Evolutionary conservation across 1,140 invertebrate genomes (phyloP).

Genomic region (Lineus longissimus): DNA sequence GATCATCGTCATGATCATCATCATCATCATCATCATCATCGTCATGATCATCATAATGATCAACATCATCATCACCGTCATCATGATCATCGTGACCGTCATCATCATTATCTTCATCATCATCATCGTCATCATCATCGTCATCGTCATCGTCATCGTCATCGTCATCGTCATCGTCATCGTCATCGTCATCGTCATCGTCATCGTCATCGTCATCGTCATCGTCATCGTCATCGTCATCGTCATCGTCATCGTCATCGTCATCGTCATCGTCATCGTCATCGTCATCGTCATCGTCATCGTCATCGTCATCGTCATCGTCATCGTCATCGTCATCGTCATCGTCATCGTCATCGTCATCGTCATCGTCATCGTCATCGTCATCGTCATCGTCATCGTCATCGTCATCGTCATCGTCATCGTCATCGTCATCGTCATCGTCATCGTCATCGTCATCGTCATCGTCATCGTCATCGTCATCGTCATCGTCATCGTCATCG

Average conservation of each 20-base stretch:
- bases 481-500: constrained; percentile 2
- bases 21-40: no score
- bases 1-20: no score
- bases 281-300: constrained; percentile 2
- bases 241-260: not conserved
- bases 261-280: not conserved
- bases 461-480: constrained; percentile 2
- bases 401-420: constrained; percentile 2
- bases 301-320: constrained; percentile 2
- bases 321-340: constrained; percentile 2
- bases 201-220: not conserved
- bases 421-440: constrained; percentile 2
- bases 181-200: not conserved
- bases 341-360: constrained; percentile 2
- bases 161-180: not conserved
- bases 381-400: constrained; percentile 2
- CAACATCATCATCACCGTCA: no score
- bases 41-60: no score
- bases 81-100: no score
- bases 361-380: constrained; percentile 2
- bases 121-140: not conserved
- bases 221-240: not conserved
- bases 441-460: constrained; percentile 2
- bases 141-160: not conserved
- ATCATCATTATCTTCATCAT: not conserved